A percentile compares a stretch with the other conserved stretches of the same genome.
These are phyloP conservation scores for Sycon ciliatum DNA, from an alignment of 37 sponge, comb jelly and placozoan genomes.

Conservation along the genomic window DNA sequence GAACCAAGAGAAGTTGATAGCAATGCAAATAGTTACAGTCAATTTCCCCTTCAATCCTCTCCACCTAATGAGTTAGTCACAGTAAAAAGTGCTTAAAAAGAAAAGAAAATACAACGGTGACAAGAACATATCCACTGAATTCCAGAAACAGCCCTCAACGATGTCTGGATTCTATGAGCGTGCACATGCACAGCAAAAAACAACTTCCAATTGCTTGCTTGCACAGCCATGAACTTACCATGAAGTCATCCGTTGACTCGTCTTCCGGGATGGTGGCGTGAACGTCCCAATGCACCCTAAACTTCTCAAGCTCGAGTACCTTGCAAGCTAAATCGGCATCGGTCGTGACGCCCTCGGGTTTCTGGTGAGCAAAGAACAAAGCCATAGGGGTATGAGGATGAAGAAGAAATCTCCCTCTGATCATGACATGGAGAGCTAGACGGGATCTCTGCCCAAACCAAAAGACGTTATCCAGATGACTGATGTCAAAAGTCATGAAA, in stretches of 20 bases:
- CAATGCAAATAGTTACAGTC: no score
- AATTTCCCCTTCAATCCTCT: no score
- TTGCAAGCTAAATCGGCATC: constrained; percentile 43
- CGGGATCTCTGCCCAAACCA: no score
- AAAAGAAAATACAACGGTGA: not conserved
- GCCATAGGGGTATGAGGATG: not conserved
- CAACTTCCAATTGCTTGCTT: not conserved
- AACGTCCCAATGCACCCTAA: constrained; percentile 69
- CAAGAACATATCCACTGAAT: not conserved
- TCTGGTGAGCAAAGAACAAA: constrained; percentile 21
- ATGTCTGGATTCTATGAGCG: not conserved
- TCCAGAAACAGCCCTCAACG: not conserved
- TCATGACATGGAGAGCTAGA: no score
- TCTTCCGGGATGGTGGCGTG: constrained; percentile 44
- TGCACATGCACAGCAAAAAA: not conserved
- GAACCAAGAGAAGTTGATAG: no score
- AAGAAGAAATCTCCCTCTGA: not conserved
- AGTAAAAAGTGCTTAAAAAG: not conserved
- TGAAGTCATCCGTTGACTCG: constrained; percentile 32
- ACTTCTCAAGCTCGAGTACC: constrained; percentile 44
- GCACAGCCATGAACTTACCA: constrained; percentile 29
- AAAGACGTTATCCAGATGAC: not conserved
- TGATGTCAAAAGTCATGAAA: not conserved
- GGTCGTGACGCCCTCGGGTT: constrained; percentile 45
- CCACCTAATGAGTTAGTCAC: no score